A percentile compares a stretch with the other conserved stretches of the same genome.
These are phyloP conservation scores for Sinhomidia bicolor DNA, from an alignment of 2,888 invertebrate species.

Conservation along the genomic window DNA sequence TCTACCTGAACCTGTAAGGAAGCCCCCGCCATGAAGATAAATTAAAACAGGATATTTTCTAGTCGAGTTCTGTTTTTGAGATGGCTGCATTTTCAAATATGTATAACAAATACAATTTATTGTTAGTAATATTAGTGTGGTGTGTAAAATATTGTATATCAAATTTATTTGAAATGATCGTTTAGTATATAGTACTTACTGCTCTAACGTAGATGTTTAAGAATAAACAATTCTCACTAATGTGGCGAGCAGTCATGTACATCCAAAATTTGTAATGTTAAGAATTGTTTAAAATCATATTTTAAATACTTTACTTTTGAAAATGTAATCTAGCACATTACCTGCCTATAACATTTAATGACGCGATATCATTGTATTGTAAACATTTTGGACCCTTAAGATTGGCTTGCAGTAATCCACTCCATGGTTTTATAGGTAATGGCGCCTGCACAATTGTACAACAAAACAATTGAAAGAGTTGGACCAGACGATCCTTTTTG, in stretches of 20 bases:
- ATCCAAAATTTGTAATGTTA: neutral
- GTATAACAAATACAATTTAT: too few species aligned
- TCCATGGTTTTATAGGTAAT: conserved; percentile 73
- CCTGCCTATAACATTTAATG: conserved; percentile 72
- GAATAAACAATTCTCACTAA: conserved; percentile 76
- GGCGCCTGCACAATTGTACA: too few species aligned
- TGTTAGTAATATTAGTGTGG: neutral
- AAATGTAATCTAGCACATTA: neutral
- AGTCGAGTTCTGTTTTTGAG: conserved; percentile 13
- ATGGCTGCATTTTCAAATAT: conserved; percentile 23
- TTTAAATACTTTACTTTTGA: too few species aligned
- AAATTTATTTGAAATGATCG: neutral
- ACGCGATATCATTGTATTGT: conserved; percentile 70
- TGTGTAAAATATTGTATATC: neutral
- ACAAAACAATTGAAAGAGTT: too few species aligned
- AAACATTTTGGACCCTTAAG: conserved; percentile 75
- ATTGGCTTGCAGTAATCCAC: conserved; percentile 65
- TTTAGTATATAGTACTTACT: too few species aligned
- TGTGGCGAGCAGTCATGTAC: too few species aligned
- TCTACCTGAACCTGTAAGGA: conserved; percentile 23
- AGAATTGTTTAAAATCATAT: neutral
- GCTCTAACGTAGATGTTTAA: conserved; percentile 75
- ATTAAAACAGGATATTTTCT: conserved; percentile 57
- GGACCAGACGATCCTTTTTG: too few species aligned
- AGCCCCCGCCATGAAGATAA: conserved; percentile 65